phyloP scores from a whole-genome alignment of 1,140 invertebrate genomes.

The Eupeodes corollae region DNA sequence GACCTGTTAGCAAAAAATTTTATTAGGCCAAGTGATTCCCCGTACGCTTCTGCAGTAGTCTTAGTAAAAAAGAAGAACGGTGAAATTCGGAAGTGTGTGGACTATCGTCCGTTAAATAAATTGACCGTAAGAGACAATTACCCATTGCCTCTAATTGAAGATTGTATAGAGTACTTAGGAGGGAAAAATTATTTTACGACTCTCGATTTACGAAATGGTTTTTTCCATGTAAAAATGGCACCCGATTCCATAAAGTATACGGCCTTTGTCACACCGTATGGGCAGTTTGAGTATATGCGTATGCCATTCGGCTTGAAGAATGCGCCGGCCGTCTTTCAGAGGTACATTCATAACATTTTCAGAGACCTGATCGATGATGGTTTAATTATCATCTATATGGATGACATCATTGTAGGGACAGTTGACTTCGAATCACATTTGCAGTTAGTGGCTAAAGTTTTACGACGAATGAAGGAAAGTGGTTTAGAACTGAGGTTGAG shows the following conservation, averaged over 20 bases:
- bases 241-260: conserved; percentile 16
- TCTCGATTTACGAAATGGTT: conserved; percentile 36
- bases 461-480: conserved; percentile 18
- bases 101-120: conserved; percentile 17
- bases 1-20: conserved; percentile 12
- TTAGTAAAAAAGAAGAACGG: conserved; percentile 20
- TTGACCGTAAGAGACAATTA: conserved; percentile 14
- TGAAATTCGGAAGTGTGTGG: conserved; percentile 13
- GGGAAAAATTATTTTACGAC: conserved; percentile 16
- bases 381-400: conserved; percentile 5
- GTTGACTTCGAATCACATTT: conserved; percentile 1
- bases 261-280: conserved; percentile 22
- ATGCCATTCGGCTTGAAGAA: conserved; percentile 21
- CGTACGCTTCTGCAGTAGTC: conserved; percentile 19
- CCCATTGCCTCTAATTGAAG: conserved; percentile 26
- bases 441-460: conserved; percentile 12
- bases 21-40: conserved; percentile 17
- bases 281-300: too few relatives aligned
- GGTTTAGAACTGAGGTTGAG: conserved; percentile 31
- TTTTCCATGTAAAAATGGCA: conserved; percentile 22
- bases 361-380: conserved; percentile 7
- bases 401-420: conserved; percentile 2
- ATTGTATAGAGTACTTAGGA: conserved; percentile 20
- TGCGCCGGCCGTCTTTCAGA: conserved; percentile 26
- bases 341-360: conserved; percentile 32